Conservation (phyloP, 2,797 vertebrate genomes). For the Eptatretus atami region DNA sequence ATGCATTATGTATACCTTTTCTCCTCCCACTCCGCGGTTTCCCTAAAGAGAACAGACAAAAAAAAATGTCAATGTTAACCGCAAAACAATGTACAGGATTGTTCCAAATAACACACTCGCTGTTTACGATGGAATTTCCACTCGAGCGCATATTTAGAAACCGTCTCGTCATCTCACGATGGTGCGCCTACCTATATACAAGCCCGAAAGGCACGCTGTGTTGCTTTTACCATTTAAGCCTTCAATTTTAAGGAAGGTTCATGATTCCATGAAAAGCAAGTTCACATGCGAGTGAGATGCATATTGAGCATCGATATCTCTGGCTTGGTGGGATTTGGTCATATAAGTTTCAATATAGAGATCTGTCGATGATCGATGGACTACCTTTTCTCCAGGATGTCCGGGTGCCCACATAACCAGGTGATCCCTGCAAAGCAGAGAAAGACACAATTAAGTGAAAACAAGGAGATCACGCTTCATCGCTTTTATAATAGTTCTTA, state of each 20-base stretch:
- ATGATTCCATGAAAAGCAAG: no score
- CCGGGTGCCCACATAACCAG: constrained; percentile 9
- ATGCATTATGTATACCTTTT: constrained; percentile 6
- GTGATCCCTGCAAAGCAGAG: constrained; percentile 6
- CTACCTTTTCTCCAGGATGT: constrained; percentile 10
- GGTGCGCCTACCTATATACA: no score
- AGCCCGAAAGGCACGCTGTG: no score
- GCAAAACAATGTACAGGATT: constrained; percentile 3
- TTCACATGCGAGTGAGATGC: no score
- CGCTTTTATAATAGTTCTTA: not conserved
- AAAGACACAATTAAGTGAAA: no score
- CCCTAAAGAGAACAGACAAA: constrained; percentile 8
- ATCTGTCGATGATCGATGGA: not conserved
- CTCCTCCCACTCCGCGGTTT: constrained; percentile 4
- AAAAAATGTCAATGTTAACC: not conserved
- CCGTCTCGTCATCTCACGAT: no score
- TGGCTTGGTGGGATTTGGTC: not conserved
- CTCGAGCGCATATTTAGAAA: no score
- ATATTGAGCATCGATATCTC: not conserved
- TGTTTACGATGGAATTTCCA: not conserved
- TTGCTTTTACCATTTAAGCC: no score
- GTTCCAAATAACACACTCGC: not conserved
- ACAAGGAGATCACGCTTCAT: not conserved
- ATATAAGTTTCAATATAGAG: not conserved
- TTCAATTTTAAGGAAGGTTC: no score